These are phyloP conservation scores for Erythrocebus patas DNA, from an alignment of 2,113 vertebrate genomes.

Conservation along the genomic window DNA sequence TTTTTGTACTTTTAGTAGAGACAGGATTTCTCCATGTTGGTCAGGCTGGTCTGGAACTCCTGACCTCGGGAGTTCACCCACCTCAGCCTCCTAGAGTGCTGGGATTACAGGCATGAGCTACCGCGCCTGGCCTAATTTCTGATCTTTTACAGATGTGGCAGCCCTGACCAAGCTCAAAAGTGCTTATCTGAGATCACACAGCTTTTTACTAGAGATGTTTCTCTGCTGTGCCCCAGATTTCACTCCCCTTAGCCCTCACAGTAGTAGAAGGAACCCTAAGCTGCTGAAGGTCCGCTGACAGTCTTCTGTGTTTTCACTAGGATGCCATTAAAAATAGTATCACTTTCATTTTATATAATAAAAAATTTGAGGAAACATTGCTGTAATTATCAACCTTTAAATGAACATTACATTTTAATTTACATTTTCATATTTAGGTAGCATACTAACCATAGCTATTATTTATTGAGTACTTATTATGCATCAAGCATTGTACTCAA, in stretches of 20 bases:
- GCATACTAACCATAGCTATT: background rate
- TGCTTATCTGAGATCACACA: background rate
- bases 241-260: background rate
- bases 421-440: background rate
- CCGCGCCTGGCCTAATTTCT: background rate
- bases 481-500: background rate
- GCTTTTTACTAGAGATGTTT: background rate
- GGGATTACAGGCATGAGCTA: too few species aligned
- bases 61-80: too few species aligned
- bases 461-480: background rate
- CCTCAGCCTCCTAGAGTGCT: too few species aligned
- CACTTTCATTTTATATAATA: background rate
- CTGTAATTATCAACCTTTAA: background rate
- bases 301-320: background rate
- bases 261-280: background rate
- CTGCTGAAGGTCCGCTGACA: background rate
- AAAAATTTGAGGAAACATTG: background rate
- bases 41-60: too few species aligned
- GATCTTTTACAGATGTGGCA: background rate
- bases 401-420: background rate
- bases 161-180: background rate
- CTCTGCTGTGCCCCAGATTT: background rate
- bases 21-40: too few species aligned
- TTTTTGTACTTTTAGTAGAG: too few species aligned
- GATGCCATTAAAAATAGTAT: background rate